These are phyloP conservation scores for Drosophila grimshawi DNA, from an alignment of 1,140 invertebrate genomes.

Conservation along the genomic window DNA sequence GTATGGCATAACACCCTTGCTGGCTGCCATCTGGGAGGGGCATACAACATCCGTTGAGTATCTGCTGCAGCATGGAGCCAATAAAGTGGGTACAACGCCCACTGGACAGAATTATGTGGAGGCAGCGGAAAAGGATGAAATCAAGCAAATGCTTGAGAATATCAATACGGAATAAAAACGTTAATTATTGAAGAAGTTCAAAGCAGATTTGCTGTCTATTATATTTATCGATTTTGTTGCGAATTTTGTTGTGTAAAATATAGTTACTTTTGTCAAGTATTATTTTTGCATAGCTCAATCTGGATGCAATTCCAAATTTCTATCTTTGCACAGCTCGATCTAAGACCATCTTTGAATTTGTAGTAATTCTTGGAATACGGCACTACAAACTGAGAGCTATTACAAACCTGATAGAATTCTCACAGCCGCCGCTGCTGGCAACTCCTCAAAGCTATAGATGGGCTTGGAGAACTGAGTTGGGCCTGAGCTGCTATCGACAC, in stretches of 20 bases:
- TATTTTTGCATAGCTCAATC: no score
- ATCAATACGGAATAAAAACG: not conserved
- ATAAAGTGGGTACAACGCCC: conserved; percentile 91
- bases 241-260: not conserved
- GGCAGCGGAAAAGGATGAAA: conserved; percentile 95
- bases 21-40: conserved; percentile 98
- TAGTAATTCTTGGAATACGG: not conserved
- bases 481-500: conserved; percentile 54
- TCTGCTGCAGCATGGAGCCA: conserved; percentile 93
- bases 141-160: conserved; percentile 78
- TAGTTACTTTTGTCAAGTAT: not conserved
- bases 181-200: not conserved
- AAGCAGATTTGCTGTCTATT: not conserved
- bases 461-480: conserved; percentile 32
- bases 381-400: not conserved
- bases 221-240: not conserved
- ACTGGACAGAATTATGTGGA: conserved; percentile 94
- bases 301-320: not conserved
- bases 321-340: no score
- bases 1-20: conserved; percentile 95
- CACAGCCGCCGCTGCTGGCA: conserved; percentile 6
- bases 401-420: conserved; percentile 17
- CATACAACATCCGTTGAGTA: conserved; percentile 95
- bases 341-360: not conserved
- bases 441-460: conserved; percentile 9